Evolutionary conservation across 1,140 invertebrate species (phyloP), one percentile per base, ranked within the genome.

Genomic region (Bombus consobrinus): DNA sequence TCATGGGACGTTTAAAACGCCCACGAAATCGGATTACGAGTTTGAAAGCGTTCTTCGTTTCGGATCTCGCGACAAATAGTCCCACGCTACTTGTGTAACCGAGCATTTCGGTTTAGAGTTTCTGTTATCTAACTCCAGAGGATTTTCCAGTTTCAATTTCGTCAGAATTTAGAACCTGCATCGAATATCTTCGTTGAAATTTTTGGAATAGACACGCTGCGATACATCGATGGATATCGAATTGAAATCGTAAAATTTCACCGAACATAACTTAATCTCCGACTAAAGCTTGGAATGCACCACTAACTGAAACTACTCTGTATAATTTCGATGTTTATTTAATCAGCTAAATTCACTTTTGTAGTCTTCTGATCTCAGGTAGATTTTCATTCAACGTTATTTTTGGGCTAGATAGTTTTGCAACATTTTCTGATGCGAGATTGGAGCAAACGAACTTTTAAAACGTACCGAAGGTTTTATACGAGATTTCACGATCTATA

Each of bases 21-120:
- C 41, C 41, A 69, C 81, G 59, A 47, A 68, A 77, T 83, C 73
- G 62, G 73, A 83, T 83, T 83, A 69, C 57, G 53, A 83, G 43
- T 68, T 43, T 22, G 22, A 69, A 78, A 83, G n/a, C 59, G 25
- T 74, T 47, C 39, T 57, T 75, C 25, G 22, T n/a, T 43, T 12
- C 28, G 41, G 37, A 39, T 22, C 15, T 66, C 13, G 32, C 57
- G 22, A 74, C 71, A 64, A 82, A 74, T 62, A 64, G 41, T 72
- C 81, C 71, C 59, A 77, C 73, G 64, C 37, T 57, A 28, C 28
- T 83, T 69, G 73, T 62, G 64, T 22, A 83, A 83, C 34, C 34
- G 18, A 25, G 34, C 18, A 8, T 32, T 28, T 41, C 25, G 22
- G 59, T 79, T 47, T 8, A 68, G 12, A 68, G 10, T 76, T 72